Percentiles rank a stretch among this genome's conserved stretches.
Conservation (phyloP, 2,113 vertebrate species). For the Hipposideros armiger region DNA sequence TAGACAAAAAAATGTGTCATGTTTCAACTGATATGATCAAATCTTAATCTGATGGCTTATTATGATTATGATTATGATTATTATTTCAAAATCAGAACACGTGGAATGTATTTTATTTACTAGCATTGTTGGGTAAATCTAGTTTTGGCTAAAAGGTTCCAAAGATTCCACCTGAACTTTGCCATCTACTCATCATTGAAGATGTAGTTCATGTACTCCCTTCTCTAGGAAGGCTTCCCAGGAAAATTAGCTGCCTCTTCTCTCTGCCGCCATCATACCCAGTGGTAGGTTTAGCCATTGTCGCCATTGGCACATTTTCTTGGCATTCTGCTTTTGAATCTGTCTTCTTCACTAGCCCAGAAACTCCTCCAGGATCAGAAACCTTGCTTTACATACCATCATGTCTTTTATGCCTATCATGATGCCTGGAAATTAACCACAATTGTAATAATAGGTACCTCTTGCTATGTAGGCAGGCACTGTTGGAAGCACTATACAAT, state of each 20-base stretch:
- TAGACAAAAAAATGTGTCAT: slow-evolving; percentile 63
- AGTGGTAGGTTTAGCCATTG: background rate
- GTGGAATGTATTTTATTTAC: slow-evolving; percentile 4
- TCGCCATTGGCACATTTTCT: background rate
- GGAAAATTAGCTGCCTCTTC: background rate
- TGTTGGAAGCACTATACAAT: background rate
- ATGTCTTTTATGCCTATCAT: background rate
- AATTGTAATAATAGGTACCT: background rate
- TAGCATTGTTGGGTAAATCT: slow-evolving; percentile 26
- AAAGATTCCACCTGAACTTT: slow-evolving; percentile 2
- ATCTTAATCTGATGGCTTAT: background rate
- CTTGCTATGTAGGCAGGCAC: background rate
- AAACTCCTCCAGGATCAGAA: background rate
- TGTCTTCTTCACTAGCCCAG: background rate
- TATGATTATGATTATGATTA: background rate
- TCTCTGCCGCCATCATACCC: background rate
- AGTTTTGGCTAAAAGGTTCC: background rate
- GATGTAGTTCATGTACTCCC: background rate
- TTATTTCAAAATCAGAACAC: background rate
- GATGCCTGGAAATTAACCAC: background rate
- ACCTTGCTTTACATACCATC: background rate
- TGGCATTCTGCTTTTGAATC: background rate
- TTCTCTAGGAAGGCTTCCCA: background rate
- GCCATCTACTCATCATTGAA: background rate
- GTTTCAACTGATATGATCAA: background rate